Evolutionary conservation across 1,140 invertebrate genomes (phyloP).

Genomic region (Glossosoma conforme): DNA sequence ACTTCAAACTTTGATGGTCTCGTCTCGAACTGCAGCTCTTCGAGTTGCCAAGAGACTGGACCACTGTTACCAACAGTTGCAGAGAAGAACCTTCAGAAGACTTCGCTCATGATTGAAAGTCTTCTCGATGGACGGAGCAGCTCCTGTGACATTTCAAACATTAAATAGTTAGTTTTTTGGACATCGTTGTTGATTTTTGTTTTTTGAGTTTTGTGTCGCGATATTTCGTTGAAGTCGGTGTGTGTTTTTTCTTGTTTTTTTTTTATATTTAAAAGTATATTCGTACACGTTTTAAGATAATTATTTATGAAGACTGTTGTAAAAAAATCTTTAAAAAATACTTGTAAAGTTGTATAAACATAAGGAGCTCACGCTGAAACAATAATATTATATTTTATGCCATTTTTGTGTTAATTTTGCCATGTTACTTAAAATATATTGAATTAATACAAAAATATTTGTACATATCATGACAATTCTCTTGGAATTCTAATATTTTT

Average conservation of each 20-base stretch:
- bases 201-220: background rate
- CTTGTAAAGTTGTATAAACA: too few species aligned
- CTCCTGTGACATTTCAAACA: slow-evolving; percentile 25
- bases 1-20: slow-evolving; percentile 25
- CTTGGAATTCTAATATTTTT: too few species aligned
- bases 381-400: too few species aligned
- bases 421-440: too few species aligned
- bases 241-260: background rate
- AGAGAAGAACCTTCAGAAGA: slow-evolving; percentile 27
- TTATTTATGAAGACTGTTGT: slow-evolving; percentile 10
- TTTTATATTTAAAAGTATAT: background rate
- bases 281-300: background rate
- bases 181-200: background rate
- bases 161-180: slow-evolving; percentile 7
- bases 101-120: slow-evolving; percentile 29
- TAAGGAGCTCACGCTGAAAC: too few species aligned
- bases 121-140: slow-evolving; percentile 22
- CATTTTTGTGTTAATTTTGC: too few species aligned
- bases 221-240: background rate
- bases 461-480: too few species aligned
- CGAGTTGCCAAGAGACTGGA: slow-evolving; percentile 14
- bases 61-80: slow-evolving; percentile 15
- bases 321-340: slow-evolving; percentile 1
- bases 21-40: slow-evolving; percentile 26
- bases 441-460: too few species aligned